Percentiles rank a stretch among this genome's conserved stretches.
Evolutionary conservation across 2,797 vertebrate species (phyloP).

Genomic region (Erpetoichthys calabaricus): DNA sequence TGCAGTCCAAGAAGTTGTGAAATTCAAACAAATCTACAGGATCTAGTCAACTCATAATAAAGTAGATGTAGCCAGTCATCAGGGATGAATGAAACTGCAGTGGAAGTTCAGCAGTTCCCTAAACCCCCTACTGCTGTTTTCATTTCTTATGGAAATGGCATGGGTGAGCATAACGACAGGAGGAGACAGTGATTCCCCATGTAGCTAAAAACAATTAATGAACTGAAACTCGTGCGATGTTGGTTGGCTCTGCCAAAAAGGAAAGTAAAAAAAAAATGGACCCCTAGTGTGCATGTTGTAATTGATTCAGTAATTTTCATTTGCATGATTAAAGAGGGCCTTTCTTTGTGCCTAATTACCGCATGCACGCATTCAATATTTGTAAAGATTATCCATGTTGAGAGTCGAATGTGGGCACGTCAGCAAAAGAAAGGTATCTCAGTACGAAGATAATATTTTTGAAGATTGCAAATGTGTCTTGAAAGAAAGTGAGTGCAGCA

Average conservation of each 20-base stretch:
- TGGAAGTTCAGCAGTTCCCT: neutral
- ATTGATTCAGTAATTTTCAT: neutral
- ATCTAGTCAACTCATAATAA: no score
- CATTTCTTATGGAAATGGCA: slow-evolving; percentile 19
- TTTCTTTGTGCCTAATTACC: neutral
- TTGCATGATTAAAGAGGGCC: neutral
- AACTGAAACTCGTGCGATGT: neutral
- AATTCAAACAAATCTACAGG: no score
- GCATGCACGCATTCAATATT: no score
- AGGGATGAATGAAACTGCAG: neutral
- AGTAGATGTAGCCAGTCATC: no score
- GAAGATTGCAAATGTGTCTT: no score
- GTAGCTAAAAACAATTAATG: slow-evolving; percentile 5
- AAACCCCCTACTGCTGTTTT: slow-evolving; percentile 4
- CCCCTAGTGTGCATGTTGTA: neutral
- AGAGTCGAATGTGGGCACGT: no score
- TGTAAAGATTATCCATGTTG: no score
- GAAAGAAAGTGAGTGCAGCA: no score
- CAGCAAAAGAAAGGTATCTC: no score
- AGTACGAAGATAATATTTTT: no score
- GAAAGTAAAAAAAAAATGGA: neutral
- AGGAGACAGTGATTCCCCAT: slow-evolving; percentile 3
- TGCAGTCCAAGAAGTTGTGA: no score
- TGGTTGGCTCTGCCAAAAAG: slow-evolving; percentile 2
- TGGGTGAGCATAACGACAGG: slow-evolving; percentile 7